These are phyloP conservation scores for Drosophila buzzatii DNA, from an alignment of 2,888 invertebrate genomes.

Conservation along the genomic window DNA sequence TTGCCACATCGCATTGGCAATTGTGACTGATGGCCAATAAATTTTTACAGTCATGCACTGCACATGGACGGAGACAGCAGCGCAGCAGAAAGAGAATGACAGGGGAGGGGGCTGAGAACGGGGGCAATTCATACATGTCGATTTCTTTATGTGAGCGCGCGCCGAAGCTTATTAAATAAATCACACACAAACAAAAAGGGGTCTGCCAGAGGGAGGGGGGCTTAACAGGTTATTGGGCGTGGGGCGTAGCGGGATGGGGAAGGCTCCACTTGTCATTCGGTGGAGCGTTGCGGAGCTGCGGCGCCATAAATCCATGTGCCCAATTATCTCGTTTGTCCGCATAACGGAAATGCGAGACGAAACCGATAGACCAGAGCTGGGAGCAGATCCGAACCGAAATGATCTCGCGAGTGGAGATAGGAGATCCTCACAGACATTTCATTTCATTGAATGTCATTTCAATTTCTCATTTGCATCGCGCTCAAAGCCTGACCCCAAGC, in stretches of 20 bases:
- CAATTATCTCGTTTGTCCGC: constrained; percentile 83
- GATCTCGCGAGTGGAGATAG: constrained; percentile 7
- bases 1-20: constrained; percentile 66
- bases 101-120: not conserved
- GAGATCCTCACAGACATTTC: constrained; percentile 68
- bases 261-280: constrained; percentile 61
- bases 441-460: constrained; percentile 62
- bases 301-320: constrained; percentile 75
- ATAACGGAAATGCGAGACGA: constrained; percentile 65
- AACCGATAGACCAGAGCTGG: constrained; percentile 13
- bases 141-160: constrained; percentile 60
- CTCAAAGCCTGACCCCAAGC: constrained; percentile 26
- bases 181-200: constrained; percentile 53
- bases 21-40: constrained; percentile 83
- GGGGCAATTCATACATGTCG: constrained; percentile 30
- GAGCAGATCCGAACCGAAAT: not conserved
- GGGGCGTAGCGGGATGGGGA: not conserved
- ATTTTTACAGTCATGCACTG: constrained; percentile 73
- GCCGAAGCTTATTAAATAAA: constrained; percentile 70
- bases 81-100: not conserved
- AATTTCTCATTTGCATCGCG: constrained; percentile 52
- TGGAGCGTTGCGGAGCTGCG: constrained; percentile 30
- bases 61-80: constrained; percentile 41
- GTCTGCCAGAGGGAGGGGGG: not conserved
- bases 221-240: constrained; percentile 3